A percentile compares a stretch with the other conserved stretches of the same genome.
These are phyloP conservation scores for Phalloptychus januarius DNA, from an alignment of 2,797 vertebrate genomes.

Conservation along the genomic window DNA sequence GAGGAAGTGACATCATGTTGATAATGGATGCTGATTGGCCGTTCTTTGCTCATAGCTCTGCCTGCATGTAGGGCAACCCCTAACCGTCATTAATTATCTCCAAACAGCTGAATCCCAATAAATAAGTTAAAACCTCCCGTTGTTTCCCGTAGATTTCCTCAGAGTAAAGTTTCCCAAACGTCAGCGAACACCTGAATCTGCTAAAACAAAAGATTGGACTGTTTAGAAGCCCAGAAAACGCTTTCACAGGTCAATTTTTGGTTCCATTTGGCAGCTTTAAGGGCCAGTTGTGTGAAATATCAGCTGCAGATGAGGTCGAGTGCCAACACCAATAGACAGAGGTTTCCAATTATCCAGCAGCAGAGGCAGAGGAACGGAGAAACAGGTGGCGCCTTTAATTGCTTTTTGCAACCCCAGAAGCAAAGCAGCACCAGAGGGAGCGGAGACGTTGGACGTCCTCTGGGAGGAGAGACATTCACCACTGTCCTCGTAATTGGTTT, in stretches of 20 bases:
- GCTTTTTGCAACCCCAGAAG: constrained; percentile 78
- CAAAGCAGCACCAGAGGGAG: constrained; percentile 54
- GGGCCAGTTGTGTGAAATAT: constrained; percentile 68
- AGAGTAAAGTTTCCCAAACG: not conserved
- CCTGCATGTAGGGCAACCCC: not conserved
- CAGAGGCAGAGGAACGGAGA: constrained; percentile 64
- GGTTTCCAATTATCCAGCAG: constrained; percentile 78
- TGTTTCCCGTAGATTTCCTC: constrained; percentile 2
- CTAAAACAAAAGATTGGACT: constrained; percentile 6
- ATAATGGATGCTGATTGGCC: too few species aligned
- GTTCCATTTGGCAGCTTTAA: constrained; percentile 37
- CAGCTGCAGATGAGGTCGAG: constrained; percentile 66
- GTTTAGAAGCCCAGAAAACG: constrained; percentile 5
- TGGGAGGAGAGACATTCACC: constrained; percentile 56
- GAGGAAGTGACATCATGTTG: not conserved
- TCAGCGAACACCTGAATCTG: not conserved
- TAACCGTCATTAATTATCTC: not conserved
- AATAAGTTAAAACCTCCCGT: not conserved
- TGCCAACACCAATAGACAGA: constrained; percentile 70
- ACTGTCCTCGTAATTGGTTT: constrained; percentile 68
- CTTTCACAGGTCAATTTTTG: constrained; percentile 26
- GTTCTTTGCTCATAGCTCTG: not conserved
- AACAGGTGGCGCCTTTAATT: constrained; percentile 84
- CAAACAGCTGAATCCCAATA: not conserved
- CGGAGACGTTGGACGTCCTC: constrained; percentile 57